Evolutionary conservation across 2,113 vertebrate genomes (phyloP), one percentile per base, ranked within the genome.

Genomic region (Chloropsis hardwickii): DNA sequence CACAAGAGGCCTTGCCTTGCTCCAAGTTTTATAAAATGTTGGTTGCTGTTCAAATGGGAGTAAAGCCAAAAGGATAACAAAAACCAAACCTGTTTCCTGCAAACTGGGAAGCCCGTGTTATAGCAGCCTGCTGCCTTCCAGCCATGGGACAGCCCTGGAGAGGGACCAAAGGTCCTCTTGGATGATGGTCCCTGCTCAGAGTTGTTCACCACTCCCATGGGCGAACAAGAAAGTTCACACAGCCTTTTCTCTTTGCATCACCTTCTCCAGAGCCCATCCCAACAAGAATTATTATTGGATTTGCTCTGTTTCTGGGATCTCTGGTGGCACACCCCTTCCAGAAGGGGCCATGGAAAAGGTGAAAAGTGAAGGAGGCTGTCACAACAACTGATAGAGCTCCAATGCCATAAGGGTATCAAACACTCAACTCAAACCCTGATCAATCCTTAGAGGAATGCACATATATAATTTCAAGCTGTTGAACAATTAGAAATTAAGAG

Each of bases 41-140:
- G 82, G 64, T 97, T 90, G 64, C 83, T 47, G 82, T 90, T 97
- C 94, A 96, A 71, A 14, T 84, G 86, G 92, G 92, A 96, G 33
- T 12, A 54, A 86, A 95, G 91, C 96, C 96, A 96, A 86, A 86
- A 64, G 91, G 56, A 93, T 93, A 95, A 95, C 94, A 93, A 93
- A 95, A 95, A 86, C 17, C 92, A 96, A 96, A 94, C 91, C 76
- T 94, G 91, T 47, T 96, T 95, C 86, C 91, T 95, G 88, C 62
- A 66, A 42, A 58, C 42, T 70, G 50, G 67, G 80, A 83, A 90
- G 76, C 47, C 58, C 86, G 23, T 12, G 35, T 31, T 56, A 48
- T 19, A 85, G 88, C 76, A 97, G 90, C 22, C 64, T 81, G 50
- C 79, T 85, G 78, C 54, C 58, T 82, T 90, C 50, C 66, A 88